Conservation (phyloP, 1,140 invertebrate species). For the Parasteatoda tepidariorum region DNA sequence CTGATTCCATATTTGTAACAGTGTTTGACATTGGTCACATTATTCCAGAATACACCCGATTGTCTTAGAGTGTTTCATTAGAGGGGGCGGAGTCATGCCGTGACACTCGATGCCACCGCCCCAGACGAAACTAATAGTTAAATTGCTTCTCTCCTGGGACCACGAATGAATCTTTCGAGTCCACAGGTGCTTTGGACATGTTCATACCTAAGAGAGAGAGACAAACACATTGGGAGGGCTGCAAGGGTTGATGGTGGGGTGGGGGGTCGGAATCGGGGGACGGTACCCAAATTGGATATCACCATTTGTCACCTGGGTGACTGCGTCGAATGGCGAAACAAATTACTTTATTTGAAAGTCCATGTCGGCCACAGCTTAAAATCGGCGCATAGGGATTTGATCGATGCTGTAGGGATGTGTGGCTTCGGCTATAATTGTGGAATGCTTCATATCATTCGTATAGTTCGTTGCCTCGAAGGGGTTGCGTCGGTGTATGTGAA, state of each 20-base stretch:
- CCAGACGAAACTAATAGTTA: constrained; percentile 30
- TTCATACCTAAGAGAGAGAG: not conserved
- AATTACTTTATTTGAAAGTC: constrained; percentile 49
- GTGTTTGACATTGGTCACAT: not conserved
- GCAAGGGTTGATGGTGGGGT: not conserved
- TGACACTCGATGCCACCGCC: constrained; percentile 16
- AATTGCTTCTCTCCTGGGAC: constrained; percentile 11
- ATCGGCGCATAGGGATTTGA: not conserved
- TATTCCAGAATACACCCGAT: not conserved
- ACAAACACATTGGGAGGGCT: not conserved
- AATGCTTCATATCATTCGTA: constrained; percentile 3
- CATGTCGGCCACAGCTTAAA: constrained; percentile 25
- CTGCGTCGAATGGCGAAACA: constrained; percentile 42
- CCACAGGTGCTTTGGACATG: constrained; percentile 26
- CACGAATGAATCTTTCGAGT: constrained; percentile 26
- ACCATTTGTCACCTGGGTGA: constrained; percentile 51
- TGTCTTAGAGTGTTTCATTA: not conserved
- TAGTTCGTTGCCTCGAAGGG: not conserved
- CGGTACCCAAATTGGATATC: constrained; percentile 41
- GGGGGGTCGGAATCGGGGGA: not conserved
- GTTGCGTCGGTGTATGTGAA: not conserved
- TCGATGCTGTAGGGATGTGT: constrained; percentile 3
- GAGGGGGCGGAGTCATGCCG: constrained; percentile 1
- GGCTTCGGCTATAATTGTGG: constrained; percentile 22
- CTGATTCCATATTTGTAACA: not conserved